Base-by-base conservation (phyloP, 1,140 invertebrate species). In the Nylanderia fulva region DNA sequence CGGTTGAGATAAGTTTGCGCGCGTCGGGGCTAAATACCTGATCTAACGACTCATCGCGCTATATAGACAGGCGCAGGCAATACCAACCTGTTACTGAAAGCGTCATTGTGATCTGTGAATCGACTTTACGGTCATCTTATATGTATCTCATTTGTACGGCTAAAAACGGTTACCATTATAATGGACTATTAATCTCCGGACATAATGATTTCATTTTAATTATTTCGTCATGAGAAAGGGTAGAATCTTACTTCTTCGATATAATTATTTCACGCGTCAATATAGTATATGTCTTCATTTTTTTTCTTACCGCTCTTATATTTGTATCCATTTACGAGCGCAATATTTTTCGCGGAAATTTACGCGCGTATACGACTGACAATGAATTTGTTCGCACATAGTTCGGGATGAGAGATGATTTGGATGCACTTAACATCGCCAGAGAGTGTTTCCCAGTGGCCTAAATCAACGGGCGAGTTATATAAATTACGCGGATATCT, bases 11-110 rank as follows among this genome's bases (percentile, higher is more conserved):
- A 86, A 86, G 77, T 87, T 90, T 56, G 48, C 87, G 45, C 45
- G 45, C 45, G 85, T 77, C 64, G 63, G 42, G 42, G 79, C 85
- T 91, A 90, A 91, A 91, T 88, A 89, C 74, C 86, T 82, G 52
- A 69, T 85, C 87, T 91, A 91, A 91, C 90, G 91, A 91, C 90
- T 89, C 88, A 88, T 90, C 80, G 80, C 84, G 84, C 42, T 84
- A 60, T 86, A 84, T 86, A 86, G 75, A 80, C 79, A 79, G 52
- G 84, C 56, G 13, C 68, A 29, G 72, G 60, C 52, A 63, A 61
- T 33, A 45, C 52, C 61, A 68, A 84, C 82, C 83, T 85, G 74
- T 86, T 79, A 61, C 82, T 85, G 68, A 79, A 80, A 48, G 85
- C 79, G 82, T 85, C 52, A 88, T 87, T 86, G 74, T 85, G 33